Percentiles rank a stretch among this genome's conserved stretches.
phyloP scores from a whole-genome alignment of 2,113 vertebrate species.

The Leptobrachium ailaonicum region DNA sequence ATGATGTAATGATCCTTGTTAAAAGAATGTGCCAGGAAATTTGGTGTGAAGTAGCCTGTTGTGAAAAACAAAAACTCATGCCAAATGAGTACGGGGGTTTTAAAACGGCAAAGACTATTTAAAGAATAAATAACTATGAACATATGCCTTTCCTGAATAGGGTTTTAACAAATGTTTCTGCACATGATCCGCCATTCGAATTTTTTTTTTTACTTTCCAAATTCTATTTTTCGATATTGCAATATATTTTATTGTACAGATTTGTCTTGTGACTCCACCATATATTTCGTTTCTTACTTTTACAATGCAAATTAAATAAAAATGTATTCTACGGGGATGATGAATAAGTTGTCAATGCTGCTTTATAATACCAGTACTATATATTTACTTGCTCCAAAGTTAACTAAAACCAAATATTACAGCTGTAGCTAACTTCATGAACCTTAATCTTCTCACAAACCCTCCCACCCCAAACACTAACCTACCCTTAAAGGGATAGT shows the following conservation, averaged over 20 bases:
- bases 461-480: too few species aligned
- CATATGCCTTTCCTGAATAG: background rate
- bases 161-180: background rate
- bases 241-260: background rate
- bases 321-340: background rate
- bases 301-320: background rate
- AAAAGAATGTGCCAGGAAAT: constrained; percentile 4
- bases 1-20: constrained; percentile 7
- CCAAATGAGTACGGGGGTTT: background rate
- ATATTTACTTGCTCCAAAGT: too few species aligned
- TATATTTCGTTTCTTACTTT: background rate
- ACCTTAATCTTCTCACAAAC: too few species aligned
- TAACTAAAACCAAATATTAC: too few species aligned
- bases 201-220: background rate
- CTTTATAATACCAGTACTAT: too few species aligned
- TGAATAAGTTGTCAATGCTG: too few species aligned
- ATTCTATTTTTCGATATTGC: background rate
- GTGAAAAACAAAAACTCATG: background rate
- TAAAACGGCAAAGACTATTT: background rate
- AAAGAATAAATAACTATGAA: background rate
- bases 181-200: background rate
- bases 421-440: too few species aligned
- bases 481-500: too few species aligned
- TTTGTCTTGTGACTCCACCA: background rate
- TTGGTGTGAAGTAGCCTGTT: constrained; percentile 4